A percentile compares a stretch with the other conserved stretches of the same genome.
Evolutionary conservation across 2,888 invertebrate species (phyloP).

Genomic region (Odontocolon sp.): DNA sequence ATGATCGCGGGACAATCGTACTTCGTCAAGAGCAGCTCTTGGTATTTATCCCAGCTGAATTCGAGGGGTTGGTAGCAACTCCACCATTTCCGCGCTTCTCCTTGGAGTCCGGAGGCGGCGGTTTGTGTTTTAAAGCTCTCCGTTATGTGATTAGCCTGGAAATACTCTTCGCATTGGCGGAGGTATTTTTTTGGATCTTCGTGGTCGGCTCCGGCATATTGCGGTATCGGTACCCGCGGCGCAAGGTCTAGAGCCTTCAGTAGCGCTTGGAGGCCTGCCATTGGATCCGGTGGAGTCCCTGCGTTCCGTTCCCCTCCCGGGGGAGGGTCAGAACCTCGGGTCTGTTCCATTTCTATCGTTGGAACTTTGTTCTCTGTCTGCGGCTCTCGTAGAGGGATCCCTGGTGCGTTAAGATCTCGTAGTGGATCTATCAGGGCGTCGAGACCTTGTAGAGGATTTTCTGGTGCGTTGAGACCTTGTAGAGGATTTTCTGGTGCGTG

Average conservation of each 20-base stretch:
- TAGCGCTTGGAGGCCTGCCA: not conserved
- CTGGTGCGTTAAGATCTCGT: too few relatives aligned
- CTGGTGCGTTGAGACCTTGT: too few relatives aligned
- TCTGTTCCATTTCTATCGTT: not conserved
- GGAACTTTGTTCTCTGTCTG: too few relatives aligned
- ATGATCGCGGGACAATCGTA: not conserved
- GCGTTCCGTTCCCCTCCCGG: not conserved
- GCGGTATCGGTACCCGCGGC: not conserved
- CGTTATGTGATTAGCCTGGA: not conserved
- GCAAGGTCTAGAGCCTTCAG: not conserved
- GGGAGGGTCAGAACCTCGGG: not conserved
- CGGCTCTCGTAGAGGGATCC: too few relatives aligned
- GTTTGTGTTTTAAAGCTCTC: not conserved
- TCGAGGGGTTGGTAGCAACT: not conserved
- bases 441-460: too few relatives aligned
- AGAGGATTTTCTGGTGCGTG: too few relatives aligned
- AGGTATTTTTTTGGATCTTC: not conserved
- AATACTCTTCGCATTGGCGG: not conserved
- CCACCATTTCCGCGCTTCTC: not conserved
- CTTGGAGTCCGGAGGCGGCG: not conserved
- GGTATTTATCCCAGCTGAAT: not conserved
- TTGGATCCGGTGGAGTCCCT: not conserved
- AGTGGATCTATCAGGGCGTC: too few relatives aligned
- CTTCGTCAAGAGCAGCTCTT: not conserved
- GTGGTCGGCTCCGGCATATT: not conserved